Evolutionary conservation across 2,113 vertebrate species (phyloP).

Genomic region (Epinephelus lanceolatus): DNA sequence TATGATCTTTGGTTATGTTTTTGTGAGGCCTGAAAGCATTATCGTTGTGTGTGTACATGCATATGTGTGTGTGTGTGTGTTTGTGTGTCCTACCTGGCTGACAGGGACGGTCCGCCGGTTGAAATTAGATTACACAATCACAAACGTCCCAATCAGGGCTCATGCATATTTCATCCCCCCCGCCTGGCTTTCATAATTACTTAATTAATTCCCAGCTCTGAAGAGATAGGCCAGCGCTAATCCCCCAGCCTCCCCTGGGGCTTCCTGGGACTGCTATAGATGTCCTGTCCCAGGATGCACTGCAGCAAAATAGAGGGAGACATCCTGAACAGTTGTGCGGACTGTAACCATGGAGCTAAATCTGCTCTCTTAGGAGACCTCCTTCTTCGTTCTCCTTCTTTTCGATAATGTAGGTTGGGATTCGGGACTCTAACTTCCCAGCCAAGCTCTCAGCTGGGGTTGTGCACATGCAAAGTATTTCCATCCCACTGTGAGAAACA

Average conservation of each 20-base stretch:
- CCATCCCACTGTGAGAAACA: constrained; percentile 38
- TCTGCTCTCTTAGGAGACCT: constrained; percentile 59
- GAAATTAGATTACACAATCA: constrained; percentile 87
- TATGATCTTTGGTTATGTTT: constrained; percentile 57
- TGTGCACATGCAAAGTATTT: constrained; percentile 46
- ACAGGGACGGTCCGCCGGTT: constrained; percentile 62
- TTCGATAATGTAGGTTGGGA: constrained; percentile 43
- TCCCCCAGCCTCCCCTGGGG: constrained; percentile 74
- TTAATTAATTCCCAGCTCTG: constrained; percentile 86
- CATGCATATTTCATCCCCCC: constrained; percentile 85
- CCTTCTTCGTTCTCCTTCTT: constrained; percentile 45
- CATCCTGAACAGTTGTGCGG: constrained; percentile 47
- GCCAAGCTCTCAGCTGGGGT: constrained; percentile 42
- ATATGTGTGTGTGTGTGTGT: background rate
- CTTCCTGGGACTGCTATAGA: constrained; percentile 65
- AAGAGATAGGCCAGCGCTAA: constrained; percentile 79
- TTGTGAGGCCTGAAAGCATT: constrained; percentile 30
- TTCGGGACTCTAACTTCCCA: constrained; percentile 34
- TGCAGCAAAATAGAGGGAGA: constrained; percentile 68
- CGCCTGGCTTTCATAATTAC: constrained; percentile 84
- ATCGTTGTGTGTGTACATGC: constrained; percentile 19
- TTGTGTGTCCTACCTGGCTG: constrained; percentile 66
- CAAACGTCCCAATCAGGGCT: constrained; percentile 84
- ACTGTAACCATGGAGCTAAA: constrained; percentile 75
- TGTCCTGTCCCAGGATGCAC: constrained; percentile 74